Evolutionary conservation across 2,888 invertebrate genomes (phyloP).

Genomic region (Anorthoa munda): DNA sequence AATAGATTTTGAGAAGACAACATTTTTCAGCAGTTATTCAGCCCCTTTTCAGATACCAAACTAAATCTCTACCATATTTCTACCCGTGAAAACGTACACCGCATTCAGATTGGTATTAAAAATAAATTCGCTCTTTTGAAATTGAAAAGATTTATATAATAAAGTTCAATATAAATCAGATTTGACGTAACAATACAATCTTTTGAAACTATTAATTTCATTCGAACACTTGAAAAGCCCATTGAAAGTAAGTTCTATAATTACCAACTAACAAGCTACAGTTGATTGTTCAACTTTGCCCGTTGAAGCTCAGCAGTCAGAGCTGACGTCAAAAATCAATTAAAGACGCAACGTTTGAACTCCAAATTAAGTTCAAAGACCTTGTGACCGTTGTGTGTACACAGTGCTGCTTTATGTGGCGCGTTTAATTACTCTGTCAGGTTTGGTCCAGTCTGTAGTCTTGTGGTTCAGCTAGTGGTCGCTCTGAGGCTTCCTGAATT

Average conservation of each 20-base stretch:
- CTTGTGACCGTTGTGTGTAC: constrained; percentile 28
- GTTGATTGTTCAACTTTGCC: not conserved
- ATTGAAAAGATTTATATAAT: not conserved
- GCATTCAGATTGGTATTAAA: not conserved
- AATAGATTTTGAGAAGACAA: too few relatives aligned
- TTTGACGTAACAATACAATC: not conserved
- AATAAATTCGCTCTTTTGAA: not conserved
- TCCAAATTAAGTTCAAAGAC: constrained; percentile 44
- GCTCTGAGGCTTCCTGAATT: not conserved
- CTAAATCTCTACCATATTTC: not conserved
- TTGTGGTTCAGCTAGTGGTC: not conserved
- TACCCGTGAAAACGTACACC: not conserved
- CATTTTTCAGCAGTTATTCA: not conserved
- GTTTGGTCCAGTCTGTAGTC: not conserved
- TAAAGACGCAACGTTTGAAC: constrained; percentile 42
- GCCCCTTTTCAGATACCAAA: not conserved
- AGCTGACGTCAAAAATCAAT: constrained; percentile 26
- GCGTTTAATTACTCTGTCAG: constrained; percentile 38
- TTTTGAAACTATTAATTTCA: constrained; percentile 9
- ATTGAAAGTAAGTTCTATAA: constrained; percentile 15
- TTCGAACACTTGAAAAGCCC: not conserved
- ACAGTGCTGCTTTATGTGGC: constrained; percentile 22
- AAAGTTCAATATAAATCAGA: not conserved
- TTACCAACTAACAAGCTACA: constrained; percentile 22
- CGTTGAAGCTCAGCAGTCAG: not conserved